Base-by-base conservation (phyloP, 2,797 vertebrate species). In the Danio albolineatus region DNA sequence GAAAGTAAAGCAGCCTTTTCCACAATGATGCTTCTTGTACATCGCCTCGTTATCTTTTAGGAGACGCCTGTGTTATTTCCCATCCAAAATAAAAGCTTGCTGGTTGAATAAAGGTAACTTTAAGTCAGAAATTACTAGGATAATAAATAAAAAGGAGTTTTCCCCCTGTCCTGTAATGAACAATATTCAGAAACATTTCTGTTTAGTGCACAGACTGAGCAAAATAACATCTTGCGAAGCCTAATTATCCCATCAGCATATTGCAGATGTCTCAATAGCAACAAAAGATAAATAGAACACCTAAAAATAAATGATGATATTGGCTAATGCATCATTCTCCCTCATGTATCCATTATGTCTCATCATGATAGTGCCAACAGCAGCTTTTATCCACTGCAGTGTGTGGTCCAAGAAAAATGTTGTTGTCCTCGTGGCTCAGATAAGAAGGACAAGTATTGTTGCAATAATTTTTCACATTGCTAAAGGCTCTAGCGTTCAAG, bases 211-310 rank as follows among this genome's bases (percentile, higher is more conserved):
- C 9, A 13, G 28, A 17, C 56, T 28, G 43, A 53, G 57, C 60
- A 43, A 61, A 44, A 72, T 54, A 72, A 38, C 41, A 59, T 62
- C 67, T 53, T 43, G 66, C 53, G 54, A 61, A 75, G 41, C 57
- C 71, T 69, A 75, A 82, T 82, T 76, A 83, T 80, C 67, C 80
- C 49, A 39, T 56, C 71, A 48, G 46, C 78, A 67, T 83, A 80
- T 67, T 73, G 12, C 57, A 73, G 44, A 78, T 76, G 72, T 44
- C 61, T 43, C 51, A 62, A 56, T 48, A 78, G 44, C 43, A 59
- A 56, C 73, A 69, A 60, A 72, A 76, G 28, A 67, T 54, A 61
- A 79, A 83, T 21, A 36, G n/a, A 75, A 67, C 72, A 57, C 43
- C 48, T 75, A 66, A 28, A 73, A 84, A 59, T 36, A 51, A 21